Base-by-base conservation (phyloP, 1,140 invertebrate species). In the Pseudomyrmex pallidus region DNA sequence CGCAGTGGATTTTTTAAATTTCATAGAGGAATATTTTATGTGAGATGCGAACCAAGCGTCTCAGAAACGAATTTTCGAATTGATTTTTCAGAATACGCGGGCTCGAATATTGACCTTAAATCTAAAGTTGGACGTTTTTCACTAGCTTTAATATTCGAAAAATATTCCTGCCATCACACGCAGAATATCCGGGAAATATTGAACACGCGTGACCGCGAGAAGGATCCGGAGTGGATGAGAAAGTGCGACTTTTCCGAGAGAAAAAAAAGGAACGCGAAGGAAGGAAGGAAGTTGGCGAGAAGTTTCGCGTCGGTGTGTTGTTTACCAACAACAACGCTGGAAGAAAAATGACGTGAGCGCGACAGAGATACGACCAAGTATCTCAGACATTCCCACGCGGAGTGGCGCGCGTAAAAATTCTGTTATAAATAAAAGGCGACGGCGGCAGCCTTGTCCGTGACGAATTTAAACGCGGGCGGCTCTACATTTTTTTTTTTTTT, bases 401-500 rank as follows among this genome's bases (percentile, higher is more conserved):
- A 15, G 46, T 70, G 48, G 66, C 54, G 46, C 20, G 72, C 59
- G 46, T 56, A 56, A 80, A 72, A 72, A 70, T 50, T 64, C 44
- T n/a, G 66, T 80, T 80, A 80, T 80, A 80, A 80, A 80, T 80
- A 80, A 78, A 56, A 12, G 46, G 48, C 76, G 66, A 2, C 25
- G 25, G 17, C 54, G 35, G 52, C 20, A n/a, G 66, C 76, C 76
- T 80, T 80, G 76, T 50, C 66, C 54, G 54, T 22, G 76, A 80
- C 76, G 54, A 72, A 80, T 80, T 70, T 80, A 50, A 66, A 72
- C 66, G 76, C 64, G 76, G 54, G 66, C 52, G 64, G 76, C n/a
- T 35, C 0, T 72, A 66, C 66, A 80, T 80, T 72, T 80, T 80
- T 80, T 72, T 72, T 80, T 80, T 72, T 80, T 80, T 80, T 72